These are phyloP conservation scores for Geothlypis trichas DNA, from an alignment of 2,113 vertebrate species.

Conservation along the genomic window DNA sequence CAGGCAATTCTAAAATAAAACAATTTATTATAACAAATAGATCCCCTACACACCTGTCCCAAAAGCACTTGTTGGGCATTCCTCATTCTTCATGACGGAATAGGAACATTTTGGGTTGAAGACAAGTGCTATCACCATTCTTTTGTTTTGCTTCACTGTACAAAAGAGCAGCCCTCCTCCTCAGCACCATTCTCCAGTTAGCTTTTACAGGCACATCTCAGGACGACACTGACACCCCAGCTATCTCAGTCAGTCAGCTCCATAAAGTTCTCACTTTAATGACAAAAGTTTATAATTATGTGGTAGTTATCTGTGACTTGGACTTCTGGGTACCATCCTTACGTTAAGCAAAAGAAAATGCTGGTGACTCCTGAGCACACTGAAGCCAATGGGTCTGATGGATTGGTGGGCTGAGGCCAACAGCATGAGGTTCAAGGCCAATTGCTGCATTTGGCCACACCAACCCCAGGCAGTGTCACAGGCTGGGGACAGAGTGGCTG, in stretches of 20 bases:
- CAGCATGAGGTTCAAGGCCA: background rate
- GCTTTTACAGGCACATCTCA: background rate
- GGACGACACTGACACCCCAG: background rate
- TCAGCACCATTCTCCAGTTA: background rate
- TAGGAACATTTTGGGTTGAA: background rate
- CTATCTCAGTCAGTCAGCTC: background rate
- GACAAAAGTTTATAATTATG: background rate
- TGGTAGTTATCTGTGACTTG: background rate
- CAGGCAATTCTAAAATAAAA: background rate
- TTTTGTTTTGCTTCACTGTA: background rate
- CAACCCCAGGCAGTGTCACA: background rate
- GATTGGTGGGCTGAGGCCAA: background rate
- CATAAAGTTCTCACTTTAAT: background rate
- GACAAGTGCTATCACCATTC: background rate
- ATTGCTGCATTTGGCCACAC: background rate
- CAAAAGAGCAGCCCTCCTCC: background rate
- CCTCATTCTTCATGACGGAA: background rate
- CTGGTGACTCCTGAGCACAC: background rate
- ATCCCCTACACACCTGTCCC: background rate
- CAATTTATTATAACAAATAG: background rate
- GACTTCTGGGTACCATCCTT: background rate
- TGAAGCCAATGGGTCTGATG: background rate
- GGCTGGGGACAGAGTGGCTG: background rate
- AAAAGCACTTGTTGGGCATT: background rate
- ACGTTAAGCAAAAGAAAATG: background rate